phyloP scores from a whole-genome alignment of 1,140 invertebrate genomes.

The Philotrypesis tridentata region DNA sequence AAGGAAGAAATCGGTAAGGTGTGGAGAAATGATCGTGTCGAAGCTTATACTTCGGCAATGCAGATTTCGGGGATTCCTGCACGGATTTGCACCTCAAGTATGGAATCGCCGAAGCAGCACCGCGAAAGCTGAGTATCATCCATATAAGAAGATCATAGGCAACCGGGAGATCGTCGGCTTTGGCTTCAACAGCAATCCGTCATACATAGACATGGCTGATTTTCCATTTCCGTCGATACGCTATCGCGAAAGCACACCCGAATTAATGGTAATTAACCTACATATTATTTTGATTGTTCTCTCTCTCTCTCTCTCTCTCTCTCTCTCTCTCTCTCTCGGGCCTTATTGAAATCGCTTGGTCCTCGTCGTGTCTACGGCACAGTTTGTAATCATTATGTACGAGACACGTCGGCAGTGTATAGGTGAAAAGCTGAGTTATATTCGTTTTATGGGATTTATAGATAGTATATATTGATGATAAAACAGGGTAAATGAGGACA shows the following conservation, averaged over 20 bases:
- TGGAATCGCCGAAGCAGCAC: not conserved
- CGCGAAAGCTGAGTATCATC: not conserved
- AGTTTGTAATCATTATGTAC: too few species aligned
- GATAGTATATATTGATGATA: too few species aligned
- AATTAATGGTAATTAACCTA: conserved; percentile 68
- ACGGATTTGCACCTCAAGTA: not conserved
- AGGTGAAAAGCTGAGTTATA: too few species aligned
- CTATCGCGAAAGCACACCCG: conserved; percentile 76
- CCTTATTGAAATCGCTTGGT: too few species aligned
- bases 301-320: too few species aligned
- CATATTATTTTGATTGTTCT: not conserved
- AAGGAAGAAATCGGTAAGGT: too few species aligned
- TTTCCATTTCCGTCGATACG: conserved; percentile 80
- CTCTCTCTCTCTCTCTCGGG: too few species aligned
- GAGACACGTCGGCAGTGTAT: too few species aligned
- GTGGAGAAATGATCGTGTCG: too few species aligned
- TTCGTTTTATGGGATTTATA: too few species aligned
- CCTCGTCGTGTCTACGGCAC: too few species aligned
- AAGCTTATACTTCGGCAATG: not conserved
- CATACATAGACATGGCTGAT: conserved; percentile 76
- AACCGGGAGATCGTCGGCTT: conserved; percentile 80
- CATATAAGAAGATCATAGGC: conserved; percentile 64
- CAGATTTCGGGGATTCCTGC: not conserved
- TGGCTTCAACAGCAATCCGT: conserved; percentile 76
- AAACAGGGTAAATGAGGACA: not conserved